Conservation (phyloP, 2,797 vertebrate species). For the Chelidonichthys spinosus region DNA sequence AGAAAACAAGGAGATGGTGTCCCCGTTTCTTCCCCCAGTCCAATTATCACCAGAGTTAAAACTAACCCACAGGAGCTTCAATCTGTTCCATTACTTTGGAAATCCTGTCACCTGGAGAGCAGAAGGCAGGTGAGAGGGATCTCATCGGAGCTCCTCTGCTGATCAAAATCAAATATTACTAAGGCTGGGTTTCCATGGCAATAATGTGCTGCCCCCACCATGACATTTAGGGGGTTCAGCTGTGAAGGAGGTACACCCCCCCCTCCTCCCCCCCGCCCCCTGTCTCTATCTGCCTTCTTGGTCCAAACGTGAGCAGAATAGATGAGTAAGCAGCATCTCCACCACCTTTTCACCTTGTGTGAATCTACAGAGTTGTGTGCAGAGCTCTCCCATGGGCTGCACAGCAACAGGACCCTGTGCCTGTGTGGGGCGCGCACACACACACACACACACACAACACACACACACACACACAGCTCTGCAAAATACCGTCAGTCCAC, state of each 20-base stretch:
- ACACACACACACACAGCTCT: conserved; percentile 29
- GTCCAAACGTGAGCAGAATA: conserved; percentile 65
- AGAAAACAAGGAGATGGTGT: conserved; percentile 29
- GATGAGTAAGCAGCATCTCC: conserved; percentile 51
- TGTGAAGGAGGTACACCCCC: conserved; percentile 34
- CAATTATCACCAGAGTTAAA: conserved; percentile 60
- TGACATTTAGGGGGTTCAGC: conserved; percentile 69
- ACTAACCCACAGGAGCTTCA: conserved; percentile 34
- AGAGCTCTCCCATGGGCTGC: conserved; percentile 41
- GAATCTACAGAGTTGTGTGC: conserved; percentile 41
- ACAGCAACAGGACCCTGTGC: conserved; percentile 20
- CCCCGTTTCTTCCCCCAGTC: conserved; percentile 32
- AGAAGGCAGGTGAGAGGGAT: conserved; percentile 33
- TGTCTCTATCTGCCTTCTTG: conserved; percentile 27
- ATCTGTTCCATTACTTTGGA: conserved; percentile 37
- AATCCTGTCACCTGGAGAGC: conserved; percentile 49
- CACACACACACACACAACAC: conserved; percentile 23
- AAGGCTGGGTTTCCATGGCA: conserved; percentile 70
- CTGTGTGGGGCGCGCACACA: conserved; percentile 31
- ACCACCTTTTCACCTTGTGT: conserved; percentile 63
- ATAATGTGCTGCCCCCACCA: conserved; percentile 51
- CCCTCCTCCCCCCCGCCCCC: background rate
- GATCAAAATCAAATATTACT: conserved; percentile 69
- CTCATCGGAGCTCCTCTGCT: conserved; percentile 39
- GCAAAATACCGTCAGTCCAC: conserved; percentile 35